Evolutionary conservation across 2,113 vertebrate species (phyloP), one percentile per base, ranked within the genome.

Genomic region (Pelodiscus sinensis): DNA sequence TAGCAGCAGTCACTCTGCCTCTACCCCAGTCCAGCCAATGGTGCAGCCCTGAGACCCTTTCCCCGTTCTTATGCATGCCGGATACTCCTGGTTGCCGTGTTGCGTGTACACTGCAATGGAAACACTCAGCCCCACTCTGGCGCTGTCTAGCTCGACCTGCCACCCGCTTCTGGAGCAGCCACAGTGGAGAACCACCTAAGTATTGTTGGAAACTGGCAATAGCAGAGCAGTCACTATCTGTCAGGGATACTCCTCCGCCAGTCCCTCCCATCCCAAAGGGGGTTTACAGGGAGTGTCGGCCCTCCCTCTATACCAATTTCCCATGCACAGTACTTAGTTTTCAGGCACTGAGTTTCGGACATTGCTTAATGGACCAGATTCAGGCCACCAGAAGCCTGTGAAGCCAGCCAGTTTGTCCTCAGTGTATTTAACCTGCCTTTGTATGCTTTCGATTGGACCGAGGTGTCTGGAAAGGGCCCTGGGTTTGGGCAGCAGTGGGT

Each of bases 11-110:
- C 55, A 68, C 22, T 6, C 51, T 79, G 35, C 79, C 31, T 31
- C 16, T 0, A 0, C 15, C 7, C 29, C 21, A 11, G 31, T 19
- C 55, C 0, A 0, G 18, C 79, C 78, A 16, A 50, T 1, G 14
- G 52, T 5, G 62, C 22, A 0, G 68, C 11, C 5, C 10, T 8
- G 38, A 75, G 57, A 1, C 2, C 58, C 79, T 62, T 77, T 16
- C 12, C 51, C 65, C 7, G 27, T 88, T 12, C 8, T 57, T 24
- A 0, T 2, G 27, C 22, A 25, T 35, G 77, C 79, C 8, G 19
- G 80, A 16, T 38, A 73, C 38, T 38, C 38, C 13, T 44, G 73
- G 38, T 38, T 22, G 52, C 54, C 79, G 1, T 0, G 3, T 29
- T 87, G 54, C 10, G 5, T 83, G 16, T 1, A 19, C 81, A 65